These are phyloP conservation scores for Gephyroberyx darwinii DNA, from an alignment of 2,797 vertebrate species.

Conservation along the genomic window DNA sequence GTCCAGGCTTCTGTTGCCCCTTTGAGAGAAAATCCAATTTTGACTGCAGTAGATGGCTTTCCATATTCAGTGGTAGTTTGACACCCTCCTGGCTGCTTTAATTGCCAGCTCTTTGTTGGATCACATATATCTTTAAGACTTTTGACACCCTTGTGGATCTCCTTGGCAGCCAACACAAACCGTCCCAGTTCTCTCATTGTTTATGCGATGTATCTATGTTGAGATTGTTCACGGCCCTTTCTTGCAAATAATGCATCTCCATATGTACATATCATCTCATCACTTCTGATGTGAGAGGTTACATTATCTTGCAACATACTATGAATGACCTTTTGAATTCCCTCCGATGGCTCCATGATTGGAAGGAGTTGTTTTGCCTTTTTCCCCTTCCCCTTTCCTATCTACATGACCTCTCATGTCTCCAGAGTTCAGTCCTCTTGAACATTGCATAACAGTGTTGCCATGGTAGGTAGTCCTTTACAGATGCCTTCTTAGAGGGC, in stretches of 20 bases:
- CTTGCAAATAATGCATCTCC: slow-evolving; percentile 22
- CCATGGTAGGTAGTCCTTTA: slow-evolving; percentile 14
- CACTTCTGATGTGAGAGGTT: slow-evolving; percentile 16
- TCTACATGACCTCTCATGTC: slow-evolving; percentile 22
- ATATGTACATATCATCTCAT: slow-evolving; percentile 32
- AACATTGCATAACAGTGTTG: slow-evolving; percentile 26
- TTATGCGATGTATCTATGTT: slow-evolving; percentile 26
- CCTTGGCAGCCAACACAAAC: slow-evolving; percentile 11
- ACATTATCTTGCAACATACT: slow-evolving; percentile 29
- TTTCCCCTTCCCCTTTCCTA: neutral
- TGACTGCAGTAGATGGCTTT: slow-evolving; percentile 34
- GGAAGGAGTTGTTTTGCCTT: slow-evolving; percentile 13
- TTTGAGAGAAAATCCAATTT: slow-evolving; percentile 41
- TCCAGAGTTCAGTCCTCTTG: slow-evolving; percentile 20
- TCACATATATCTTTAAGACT: slow-evolving; percentile 13
- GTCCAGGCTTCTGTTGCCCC: slow-evolving; percentile 11
- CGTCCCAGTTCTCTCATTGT: slow-evolving; percentile 26
- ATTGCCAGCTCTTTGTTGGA: slow-evolving; percentile 5
- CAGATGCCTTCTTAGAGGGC: neutral
- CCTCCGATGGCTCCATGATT: neutral
- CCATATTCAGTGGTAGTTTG: slow-evolving; percentile 15
- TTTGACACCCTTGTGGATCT: slow-evolving; percentile 5
- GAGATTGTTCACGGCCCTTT: slow-evolving; percentile 12
- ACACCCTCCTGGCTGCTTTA: slow-evolving; percentile 3
- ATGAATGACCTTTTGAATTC: slow-evolving; percentile 24